A percentile compares a stretch with the other conserved stretches of the same genome.
phyloP scores from a whole-genome alignment of 2,797 vertebrate genomes.

The Chiloscyllium punctatum region DNA sequence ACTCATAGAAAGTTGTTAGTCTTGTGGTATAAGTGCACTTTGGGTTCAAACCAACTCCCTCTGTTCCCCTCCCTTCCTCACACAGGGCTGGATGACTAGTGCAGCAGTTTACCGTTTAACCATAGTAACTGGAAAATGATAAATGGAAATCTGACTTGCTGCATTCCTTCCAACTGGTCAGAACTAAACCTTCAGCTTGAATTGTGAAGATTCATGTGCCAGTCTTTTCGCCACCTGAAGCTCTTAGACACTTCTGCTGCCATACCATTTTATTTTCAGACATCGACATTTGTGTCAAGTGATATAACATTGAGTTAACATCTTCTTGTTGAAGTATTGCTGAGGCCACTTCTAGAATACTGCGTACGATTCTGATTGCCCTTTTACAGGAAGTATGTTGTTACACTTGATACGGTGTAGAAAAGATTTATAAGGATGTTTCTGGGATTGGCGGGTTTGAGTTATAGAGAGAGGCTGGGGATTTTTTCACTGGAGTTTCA shows the following conservation, averaged over 20 bases:
- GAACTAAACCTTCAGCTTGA: not conserved
- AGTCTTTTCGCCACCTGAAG: not conserved
- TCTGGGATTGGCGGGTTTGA: no score
- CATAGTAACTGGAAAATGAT: not conserved
- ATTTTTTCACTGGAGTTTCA: no score
- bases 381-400: no score
- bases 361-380: no score
- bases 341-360: no score
- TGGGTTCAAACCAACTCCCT: not conserved
- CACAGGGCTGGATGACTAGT: not conserved
- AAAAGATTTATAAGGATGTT: no score
- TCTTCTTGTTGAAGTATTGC: not conserved
- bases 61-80: not conserved
- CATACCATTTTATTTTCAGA: not conserved
- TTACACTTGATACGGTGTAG: no score
- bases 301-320: not conserved
- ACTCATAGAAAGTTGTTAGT: not conserved
- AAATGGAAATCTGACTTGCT: not conserved
- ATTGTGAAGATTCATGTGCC: not conserved
- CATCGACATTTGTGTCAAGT: not conserved
- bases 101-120: not conserved
- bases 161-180: not conserved
- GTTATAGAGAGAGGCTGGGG: no score
- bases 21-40: not conserved
- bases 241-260: not conserved